Evolutionary conservation across 2,797 vertebrate species (phyloP).

Genomic region (Anniella stebbinsi): DNA sequence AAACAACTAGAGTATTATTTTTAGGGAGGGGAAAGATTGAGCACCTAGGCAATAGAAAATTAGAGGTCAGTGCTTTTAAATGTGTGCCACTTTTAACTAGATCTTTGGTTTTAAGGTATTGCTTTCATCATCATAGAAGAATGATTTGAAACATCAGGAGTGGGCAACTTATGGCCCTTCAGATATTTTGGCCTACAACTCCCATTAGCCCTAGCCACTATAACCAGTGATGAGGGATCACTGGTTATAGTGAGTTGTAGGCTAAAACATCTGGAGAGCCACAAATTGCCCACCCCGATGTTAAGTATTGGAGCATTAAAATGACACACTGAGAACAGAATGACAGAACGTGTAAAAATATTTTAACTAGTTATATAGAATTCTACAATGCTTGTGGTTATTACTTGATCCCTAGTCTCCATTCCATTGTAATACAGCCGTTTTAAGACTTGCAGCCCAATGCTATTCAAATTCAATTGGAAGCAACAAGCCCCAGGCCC

Average conservation of each 20-base stretch:
- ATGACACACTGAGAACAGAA: slow-evolving; percentile 67
- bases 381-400: slow-evolving; percentile 53
- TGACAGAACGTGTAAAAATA: slow-evolving; percentile 35
- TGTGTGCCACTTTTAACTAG: slow-evolving; percentile 53
- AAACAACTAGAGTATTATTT: background rate
- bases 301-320: slow-evolving; percentile 65
- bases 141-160: slow-evolving; percentile 35
- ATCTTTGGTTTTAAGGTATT: slow-evolving; percentile 27
- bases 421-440: slow-evolving; percentile 63
- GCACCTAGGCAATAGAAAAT: background rate
- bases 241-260: no score
- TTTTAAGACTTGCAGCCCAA: slow-evolving; percentile 36
- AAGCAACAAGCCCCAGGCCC: background rate
- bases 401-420: slow-evolving; percentile 55
- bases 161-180: no score
- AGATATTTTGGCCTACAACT: no score
- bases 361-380: slow-evolving; percentile 52
- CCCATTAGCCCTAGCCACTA: no score
- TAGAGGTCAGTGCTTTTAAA: slow-evolving; percentile 36
- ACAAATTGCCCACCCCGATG: background rate
- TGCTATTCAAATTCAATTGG: background rate
- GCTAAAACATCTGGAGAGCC: no score
- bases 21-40: background rate
- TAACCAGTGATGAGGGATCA: no score
- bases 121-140: slow-evolving; percentile 65